A percentile compares a stretch with the other conserved stretches of the same genome.
phyloP scores from a whole-genome alignment of 2,113 vertebrate genomes.

The Scalopus aquaticus region DNA sequence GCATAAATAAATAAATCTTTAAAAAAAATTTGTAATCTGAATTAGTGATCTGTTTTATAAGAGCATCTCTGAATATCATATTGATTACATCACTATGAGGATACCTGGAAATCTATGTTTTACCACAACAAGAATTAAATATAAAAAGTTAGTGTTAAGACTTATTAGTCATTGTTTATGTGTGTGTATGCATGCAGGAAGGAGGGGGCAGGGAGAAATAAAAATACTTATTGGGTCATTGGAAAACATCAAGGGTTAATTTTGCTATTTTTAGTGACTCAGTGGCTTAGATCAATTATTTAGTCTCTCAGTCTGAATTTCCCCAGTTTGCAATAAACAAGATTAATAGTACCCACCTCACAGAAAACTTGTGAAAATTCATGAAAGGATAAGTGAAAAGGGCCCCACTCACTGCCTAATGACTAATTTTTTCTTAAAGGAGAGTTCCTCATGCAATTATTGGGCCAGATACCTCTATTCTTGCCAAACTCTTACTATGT shows the following conservation, averaged over 20 bases:
- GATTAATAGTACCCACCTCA: neutral
- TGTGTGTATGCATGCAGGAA: neutral
- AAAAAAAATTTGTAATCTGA: neutral
- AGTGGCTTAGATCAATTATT: neutral
- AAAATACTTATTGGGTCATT: neutral
- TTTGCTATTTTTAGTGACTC: neutral
- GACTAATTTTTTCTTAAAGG: too few relatives aligned
- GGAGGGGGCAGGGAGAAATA: neutral
- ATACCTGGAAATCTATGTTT: neutral
- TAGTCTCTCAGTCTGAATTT: neutral
- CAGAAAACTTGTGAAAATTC: neutral
- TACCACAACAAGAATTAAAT: neutral
- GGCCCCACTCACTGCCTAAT: neutral
- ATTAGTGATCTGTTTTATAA: neutral
- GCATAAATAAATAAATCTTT: too few relatives aligned
- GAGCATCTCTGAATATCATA: neutral
- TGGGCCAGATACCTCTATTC: neutral
- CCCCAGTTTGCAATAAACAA: neutral
- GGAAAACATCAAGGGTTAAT: neutral
- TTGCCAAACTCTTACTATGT: neutral
- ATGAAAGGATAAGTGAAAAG: neutral
- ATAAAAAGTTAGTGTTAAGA: neutral
- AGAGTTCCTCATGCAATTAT: neutral
- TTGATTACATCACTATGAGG: neutral
- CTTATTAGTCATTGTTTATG: neutral